Base-by-base conservation (phyloP, 1,140 invertebrate genomes). In the Drosophila equinoxialis region DNA sequence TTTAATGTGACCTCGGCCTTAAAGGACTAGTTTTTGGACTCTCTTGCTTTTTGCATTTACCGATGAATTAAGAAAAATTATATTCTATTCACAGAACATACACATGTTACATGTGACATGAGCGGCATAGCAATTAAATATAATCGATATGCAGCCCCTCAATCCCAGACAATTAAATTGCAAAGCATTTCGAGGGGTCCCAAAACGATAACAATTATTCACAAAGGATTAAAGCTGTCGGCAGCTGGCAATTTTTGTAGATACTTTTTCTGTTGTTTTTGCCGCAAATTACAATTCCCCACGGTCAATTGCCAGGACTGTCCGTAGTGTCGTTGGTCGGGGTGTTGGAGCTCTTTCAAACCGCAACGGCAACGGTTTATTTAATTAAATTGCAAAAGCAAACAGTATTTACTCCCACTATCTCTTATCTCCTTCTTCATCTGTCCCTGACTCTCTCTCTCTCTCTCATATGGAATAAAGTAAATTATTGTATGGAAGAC, bases 191-290 rank as follows among this genome's bases (percentile, higher is more conserved):
- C 10, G 35, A 42, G 48, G 65, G 68, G 17, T 17, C 66, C 80
- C 77, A 65, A 87, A 89, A 84, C 84, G 71, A 87, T 89, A 84
- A 81, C 85, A 81, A 89, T 89, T 89, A 89, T 84, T 89, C 84
- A 87, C 84, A 83, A 84, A 79, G 84, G 84, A 84, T 89, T 89
- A 84, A 65, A 78, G 77, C 71, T 89, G 84, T 89, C 76, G 84
- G 68, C 84, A 87, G 77, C 81, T 89, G 84, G 73, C 65, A 65
- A 76, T 77, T 71, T 58, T 77, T 65, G 54, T 59, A 60, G 62
- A 59, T 33, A 62, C 77, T 63, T 61, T 61, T 69, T 71, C 10
- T 39, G 71, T 55, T 79, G 58, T 62, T 74, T 59, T 59, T 63
- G 69, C 72, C 51, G 79, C 71, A 86, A 86, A 87, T 87, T 87